Conservation (phyloP, 2,888 invertebrate species). For the Pterostichus madidus region DNA sequence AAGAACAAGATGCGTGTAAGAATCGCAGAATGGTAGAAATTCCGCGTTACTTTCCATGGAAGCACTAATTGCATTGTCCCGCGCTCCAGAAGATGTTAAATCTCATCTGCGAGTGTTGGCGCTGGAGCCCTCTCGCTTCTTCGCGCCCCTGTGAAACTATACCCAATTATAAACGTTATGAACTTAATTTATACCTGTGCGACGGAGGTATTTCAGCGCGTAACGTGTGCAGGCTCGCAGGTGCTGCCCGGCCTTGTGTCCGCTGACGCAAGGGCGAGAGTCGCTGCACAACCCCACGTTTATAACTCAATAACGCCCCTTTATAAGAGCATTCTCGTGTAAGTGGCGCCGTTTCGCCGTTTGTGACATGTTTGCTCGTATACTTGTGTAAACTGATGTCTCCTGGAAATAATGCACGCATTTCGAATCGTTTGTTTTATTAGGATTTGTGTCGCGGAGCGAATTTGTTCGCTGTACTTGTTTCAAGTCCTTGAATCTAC, state of each 20-base stretch:
- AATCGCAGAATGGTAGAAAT: conserved; percentile 41
- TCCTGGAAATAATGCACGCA: conserved; percentile 72
- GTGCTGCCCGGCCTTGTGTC: conserved; percentile 13
- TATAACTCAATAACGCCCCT: conserved; percentile 73
- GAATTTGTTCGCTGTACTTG: conserved; percentile 44
- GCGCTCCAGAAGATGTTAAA: conserved; percentile 50
- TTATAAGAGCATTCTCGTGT: conserved; percentile 74
- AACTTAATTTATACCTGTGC: conserved; percentile 64
- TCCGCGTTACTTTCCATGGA: conserved; percentile 1
- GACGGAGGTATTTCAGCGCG: conserved; percentile 42
- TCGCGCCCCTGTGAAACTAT: conserved; percentile 61
- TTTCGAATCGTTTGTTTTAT: conserved; percentile 73
- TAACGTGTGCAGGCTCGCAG: not conserved
- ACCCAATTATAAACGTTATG: conserved; percentile 65
- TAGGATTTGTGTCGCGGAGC: conserved; percentile 67
- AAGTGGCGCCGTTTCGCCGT: conserved; percentile 73
- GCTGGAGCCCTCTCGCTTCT: conserved; percentile 12
- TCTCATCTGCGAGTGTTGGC: conserved; percentile 11
- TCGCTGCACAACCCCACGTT: conserved; percentile 46
- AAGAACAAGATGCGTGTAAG: not conserved
- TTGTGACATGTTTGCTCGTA: conserved; percentile 73
- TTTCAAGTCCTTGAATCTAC: conserved; percentile 47
- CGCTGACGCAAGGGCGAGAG: conserved; percentile 35
- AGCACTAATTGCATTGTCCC: conserved; percentile 52
- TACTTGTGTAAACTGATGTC: conserved; percentile 73